A percentile compares a stretch with the other conserved stretches of the same genome.
phyloP scores from a whole-genome alignment of 2,113 vertebrate genomes.

The Passer domesticus region DNA sequence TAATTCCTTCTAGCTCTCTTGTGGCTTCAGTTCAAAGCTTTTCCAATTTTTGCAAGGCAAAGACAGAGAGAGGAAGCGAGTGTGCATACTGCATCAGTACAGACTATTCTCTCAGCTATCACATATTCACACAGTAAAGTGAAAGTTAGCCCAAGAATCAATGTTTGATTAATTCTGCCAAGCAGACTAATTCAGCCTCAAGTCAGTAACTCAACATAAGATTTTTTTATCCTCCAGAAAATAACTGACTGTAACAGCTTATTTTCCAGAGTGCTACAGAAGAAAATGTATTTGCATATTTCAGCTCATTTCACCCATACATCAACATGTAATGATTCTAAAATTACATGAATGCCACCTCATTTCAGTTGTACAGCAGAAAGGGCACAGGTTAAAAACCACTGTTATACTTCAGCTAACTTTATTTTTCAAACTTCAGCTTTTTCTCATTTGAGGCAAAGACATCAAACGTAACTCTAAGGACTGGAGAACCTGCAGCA shows the following conservation, averaged over 20 bases:
- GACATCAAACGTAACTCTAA: not conserved
- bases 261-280: conserved; percentile 10
- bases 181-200: not conserved
- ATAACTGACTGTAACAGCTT: not conserved
- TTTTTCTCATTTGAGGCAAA: not conserved
- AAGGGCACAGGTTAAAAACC: conserved; percentile 2
- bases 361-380: not conserved
- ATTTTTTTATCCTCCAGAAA: not conserved
- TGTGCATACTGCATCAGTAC: not conserved
- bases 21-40: not conserved
- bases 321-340: conserved; percentile 23
- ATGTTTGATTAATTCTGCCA: conserved; percentile 51
- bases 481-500: not conserved
- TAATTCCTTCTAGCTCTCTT: not conserved
- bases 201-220: conserved; percentile 24
- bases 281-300: conserved; percentile 14
- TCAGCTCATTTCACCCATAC: conserved; percentile 24
- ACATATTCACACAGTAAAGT: conserved; percentile 10
- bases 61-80: not conserved
- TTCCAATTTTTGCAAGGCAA: not conserved
- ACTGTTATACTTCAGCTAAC: not conserved
- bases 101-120: not conserved
- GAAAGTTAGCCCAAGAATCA: conserved; percentile 40
- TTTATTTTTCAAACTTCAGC: not conserved
- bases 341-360: not conserved